Conservation (phyloP, 2,113 vertebrate genomes). For the Apodemus sylvaticus region DNA sequence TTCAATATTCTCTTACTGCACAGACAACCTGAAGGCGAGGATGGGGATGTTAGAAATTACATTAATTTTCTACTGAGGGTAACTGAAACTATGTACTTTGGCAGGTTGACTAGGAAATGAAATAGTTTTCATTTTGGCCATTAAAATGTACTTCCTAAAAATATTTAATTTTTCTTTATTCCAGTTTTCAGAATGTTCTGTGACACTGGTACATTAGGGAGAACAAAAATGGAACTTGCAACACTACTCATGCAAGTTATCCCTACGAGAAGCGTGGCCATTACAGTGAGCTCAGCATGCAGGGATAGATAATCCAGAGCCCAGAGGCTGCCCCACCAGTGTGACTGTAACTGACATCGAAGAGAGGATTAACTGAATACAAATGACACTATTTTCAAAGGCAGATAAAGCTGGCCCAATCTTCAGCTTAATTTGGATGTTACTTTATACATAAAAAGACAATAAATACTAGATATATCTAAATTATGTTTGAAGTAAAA, state of each 20-base stretch:
- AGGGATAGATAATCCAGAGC: not conserved
- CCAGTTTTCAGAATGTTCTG: conserved; percentile 30
- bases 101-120: conserved; percentile 1
- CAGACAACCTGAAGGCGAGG: not conserved
- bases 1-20: conserved; percentile 31
- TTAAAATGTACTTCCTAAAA: conserved; percentile 45
- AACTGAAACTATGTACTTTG: conserved; percentile 13
- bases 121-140: conserved; percentile 36
- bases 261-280: not conserved
- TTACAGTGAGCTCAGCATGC: not conserved
- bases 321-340: not conserved
- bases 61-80: not conserved
- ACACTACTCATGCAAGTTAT: not conserved
- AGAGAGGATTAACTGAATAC: not conserved
- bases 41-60: not conserved
- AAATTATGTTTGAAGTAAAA: conserved; percentile 2
- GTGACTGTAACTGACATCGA: not conserved
- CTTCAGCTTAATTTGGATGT: not conserved
- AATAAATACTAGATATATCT: not conserved
- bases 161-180: not conserved
- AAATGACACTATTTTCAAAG: conserved; percentile 55
- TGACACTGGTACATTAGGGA: not conserved
- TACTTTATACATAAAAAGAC: not conserved
- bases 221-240: conserved; percentile 3
- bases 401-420: not conserved